Percentiles rank a stretch among this genome's conserved stretches.
These are phyloP conservation scores for Macrotus californicus DNA, from an alignment of 2,113 vertebrate genomes.

Conservation along the genomic window DNA sequence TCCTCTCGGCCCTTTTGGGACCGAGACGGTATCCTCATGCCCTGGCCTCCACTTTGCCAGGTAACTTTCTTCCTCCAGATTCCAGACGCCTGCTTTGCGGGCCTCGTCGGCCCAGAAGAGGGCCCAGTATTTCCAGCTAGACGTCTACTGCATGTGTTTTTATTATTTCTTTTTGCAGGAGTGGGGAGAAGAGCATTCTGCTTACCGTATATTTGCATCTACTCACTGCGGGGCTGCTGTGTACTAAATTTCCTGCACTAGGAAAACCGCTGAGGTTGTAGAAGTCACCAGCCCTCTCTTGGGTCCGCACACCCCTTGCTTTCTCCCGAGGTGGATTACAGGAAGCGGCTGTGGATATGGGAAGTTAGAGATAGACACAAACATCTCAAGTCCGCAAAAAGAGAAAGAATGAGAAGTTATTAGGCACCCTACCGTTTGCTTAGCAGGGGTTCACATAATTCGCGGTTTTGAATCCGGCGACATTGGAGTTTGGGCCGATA, in stretches of 20 bases:
- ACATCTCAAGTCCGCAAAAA: not conserved
- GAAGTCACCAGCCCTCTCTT: not conserved
- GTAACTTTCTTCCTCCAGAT: not conserved
- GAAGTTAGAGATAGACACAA: not conserved
- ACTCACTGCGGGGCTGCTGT: not conserved
- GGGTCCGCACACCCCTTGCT: not conserved
- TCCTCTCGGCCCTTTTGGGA: not conserved
- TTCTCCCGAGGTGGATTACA: not conserved
- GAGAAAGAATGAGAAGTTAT: not conserved
- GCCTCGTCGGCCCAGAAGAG: not conserved
- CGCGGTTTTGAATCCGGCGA: constrained; percentile 62
- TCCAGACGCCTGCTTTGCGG: not conserved
- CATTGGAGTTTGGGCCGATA: constrained; percentile 61
- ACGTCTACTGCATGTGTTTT: not conserved
- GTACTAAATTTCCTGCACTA: not conserved
- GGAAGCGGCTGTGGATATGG: not conserved
- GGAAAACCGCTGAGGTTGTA: not conserved
- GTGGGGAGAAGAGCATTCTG: not conserved
- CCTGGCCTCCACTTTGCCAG: not conserved
- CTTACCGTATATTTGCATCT: not conserved
- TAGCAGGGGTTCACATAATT: constrained; percentile 37
- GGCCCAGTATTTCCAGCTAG: not conserved
- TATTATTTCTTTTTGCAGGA: not conserved
- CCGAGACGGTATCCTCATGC: not conserved
- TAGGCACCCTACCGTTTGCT: constrained; percentile 49